These are phyloP conservation scores for Scarus forsteni DNA, from an alignment of 2,797 vertebrate species.

Conservation along the genomic window DNA sequence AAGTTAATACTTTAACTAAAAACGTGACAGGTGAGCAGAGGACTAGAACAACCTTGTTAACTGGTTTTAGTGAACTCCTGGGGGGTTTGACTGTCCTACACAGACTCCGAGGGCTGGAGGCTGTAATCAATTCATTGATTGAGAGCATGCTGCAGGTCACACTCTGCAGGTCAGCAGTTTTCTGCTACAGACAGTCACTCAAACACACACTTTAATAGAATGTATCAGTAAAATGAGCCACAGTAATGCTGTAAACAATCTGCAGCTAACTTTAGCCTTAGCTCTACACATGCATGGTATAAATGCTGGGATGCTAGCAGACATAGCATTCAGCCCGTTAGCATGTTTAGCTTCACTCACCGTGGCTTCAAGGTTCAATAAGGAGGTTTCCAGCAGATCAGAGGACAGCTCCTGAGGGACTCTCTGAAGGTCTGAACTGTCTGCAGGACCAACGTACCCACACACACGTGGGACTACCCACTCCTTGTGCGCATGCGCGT, in stretches of 20 bases:
- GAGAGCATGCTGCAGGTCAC: constrained; percentile 58
- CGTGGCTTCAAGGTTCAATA: neutral
- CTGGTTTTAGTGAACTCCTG: too few species aligned
- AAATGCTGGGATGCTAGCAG: constrained; percentile 19
- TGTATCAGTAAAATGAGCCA: neutral
- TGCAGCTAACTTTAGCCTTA: neutral
- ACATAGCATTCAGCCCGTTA: constrained; percentile 48
- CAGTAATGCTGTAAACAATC: too few species aligned
- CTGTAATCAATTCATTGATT: constrained; percentile 28
- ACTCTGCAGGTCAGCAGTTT: constrained; percentile 60
- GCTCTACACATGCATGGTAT: neutral
- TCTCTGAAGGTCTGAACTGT: neutral
- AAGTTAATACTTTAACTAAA: too few species aligned
- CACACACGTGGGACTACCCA: constrained; percentile 35
- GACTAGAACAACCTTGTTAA: too few species aligned
- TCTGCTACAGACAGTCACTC: constrained; percentile 24
- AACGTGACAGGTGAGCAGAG: too few species aligned
- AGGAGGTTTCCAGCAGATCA: neutral
- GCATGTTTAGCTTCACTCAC: constrained; percentile 47
- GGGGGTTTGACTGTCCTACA: neutral
- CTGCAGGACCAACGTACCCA: neutral
- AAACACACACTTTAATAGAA: neutral
- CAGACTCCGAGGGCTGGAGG: neutral
- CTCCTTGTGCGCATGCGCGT: constrained; percentile 65
- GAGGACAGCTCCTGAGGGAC: neutral